Percentiles rank a stretch among this genome's conserved stretches.
phyloP scores from a whole-genome alignment of 2,113 vertebrate species.

The Pelusios castaneus region DNA sequence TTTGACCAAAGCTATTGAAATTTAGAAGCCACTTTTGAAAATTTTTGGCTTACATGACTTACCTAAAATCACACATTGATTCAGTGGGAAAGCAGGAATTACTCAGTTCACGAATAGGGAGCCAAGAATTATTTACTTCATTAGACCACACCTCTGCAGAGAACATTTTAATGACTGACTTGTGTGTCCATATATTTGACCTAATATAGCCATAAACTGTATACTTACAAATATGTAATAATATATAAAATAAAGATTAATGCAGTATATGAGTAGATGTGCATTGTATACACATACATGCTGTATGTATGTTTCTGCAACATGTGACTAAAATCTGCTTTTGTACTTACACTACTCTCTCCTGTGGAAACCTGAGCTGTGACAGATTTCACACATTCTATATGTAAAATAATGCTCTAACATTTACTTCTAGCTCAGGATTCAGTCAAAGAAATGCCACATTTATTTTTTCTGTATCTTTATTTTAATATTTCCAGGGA shows the following conservation, averaged over 20 bases:
- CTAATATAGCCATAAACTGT: background rate
- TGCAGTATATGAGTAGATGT: fast-evolving
- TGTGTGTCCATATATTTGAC: background rate
- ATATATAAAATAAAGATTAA: background rate
- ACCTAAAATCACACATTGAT: background rate
- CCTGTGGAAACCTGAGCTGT: background rate
- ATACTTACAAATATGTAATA: background rate
- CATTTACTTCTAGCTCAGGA: background rate
- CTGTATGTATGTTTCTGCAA: background rate
- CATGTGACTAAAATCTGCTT: background rate
- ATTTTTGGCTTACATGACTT: background rate
- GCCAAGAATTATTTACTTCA: background rate
- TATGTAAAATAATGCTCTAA: background rate
- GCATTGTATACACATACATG: background rate
- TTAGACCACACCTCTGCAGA: background rate
- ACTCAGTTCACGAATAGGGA: background rate
- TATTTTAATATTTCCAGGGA: background rate
- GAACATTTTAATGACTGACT: background rate
- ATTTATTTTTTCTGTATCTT: background rate
- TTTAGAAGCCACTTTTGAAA: background rate
- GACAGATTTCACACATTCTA: background rate
- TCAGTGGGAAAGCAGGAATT: background rate
- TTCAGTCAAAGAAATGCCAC: background rate
- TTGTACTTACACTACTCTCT: background rate
- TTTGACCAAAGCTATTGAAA: conserved; percentile 13